Evolutionary conservation across 2,113 vertebrate genomes (phyloP), one percentile per base, ranked within the genome.

Genomic region (Apus apus): DNA sequence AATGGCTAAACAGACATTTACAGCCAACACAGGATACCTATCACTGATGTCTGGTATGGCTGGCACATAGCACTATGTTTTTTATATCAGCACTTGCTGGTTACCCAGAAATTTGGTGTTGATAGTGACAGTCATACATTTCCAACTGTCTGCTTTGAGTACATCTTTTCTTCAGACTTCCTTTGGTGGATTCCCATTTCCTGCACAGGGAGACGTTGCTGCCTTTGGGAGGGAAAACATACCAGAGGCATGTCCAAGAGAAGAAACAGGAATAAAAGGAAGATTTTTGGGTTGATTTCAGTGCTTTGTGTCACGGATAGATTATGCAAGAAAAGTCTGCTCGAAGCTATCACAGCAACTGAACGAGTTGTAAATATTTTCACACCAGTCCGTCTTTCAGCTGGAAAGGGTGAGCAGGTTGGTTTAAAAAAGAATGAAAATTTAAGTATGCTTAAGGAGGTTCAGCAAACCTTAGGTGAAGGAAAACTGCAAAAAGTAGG

Each of bases 401-500:
- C 43, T 95, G 46, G 57, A 91, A 71, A 93, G 83, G 79, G 72
- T 68, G 32, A 81, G 32, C 25, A 43, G 18, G 15, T 67, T 82
- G 1, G 21, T 48, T 91, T 90, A 79, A 84, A 75, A 90, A 89
- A 57, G 48, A 87, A 81, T 68, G 17, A 91, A 78, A 87, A 91
- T 13, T 56, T 18, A 81, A 91, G 21, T 27, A 50, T 45, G 32
- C 15, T 81, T 93, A 61, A 75, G n/a, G 45, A 87, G 13, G 54
- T 84, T 64, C 48, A 89, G 70, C 29, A 92, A 86, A 78, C 87
- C 66, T 84, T 40, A 68, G 48, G 2, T 68, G 80, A 90, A 91
- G 36, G 19, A 91, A 89, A 94, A 72, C 34, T 74, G 61, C 32
- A 78, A 60, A 60, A 90, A 81, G 65, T 94, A 96, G 79, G 90